These are phyloP conservation scores for Corticium candelabrum DNA, from an alignment of 37 sponge, comb jelly and placozoan species.

Conservation along the genomic window DNA sequence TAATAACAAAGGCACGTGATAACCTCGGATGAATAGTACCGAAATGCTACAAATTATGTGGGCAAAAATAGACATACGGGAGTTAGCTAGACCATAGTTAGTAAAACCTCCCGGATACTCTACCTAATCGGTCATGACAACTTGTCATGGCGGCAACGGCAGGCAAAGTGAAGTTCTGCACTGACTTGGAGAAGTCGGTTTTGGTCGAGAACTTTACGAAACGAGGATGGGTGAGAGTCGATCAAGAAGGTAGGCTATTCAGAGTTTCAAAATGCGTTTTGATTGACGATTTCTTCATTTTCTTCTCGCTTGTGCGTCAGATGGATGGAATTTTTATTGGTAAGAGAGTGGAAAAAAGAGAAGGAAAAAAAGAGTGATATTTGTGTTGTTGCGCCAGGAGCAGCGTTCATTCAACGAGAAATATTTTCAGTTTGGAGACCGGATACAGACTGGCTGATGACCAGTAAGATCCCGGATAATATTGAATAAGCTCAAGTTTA, in stretches of 20 bases:
- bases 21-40: too few species aligned
- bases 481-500: neutral
- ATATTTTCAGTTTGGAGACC: slow-evolving; percentile 81
- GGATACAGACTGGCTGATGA: slow-evolving; percentile 83
- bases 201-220: slow-evolving; percentile 81
- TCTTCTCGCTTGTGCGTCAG: too few species aligned
- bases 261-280: too few species aligned
- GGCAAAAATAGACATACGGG: too few species aligned
- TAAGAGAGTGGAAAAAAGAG: slow-evolving; percentile 12
- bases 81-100: too few species aligned
- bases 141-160: neutral
- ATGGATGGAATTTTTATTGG: slow-evolving; percentile 91
- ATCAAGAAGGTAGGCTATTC: neutral
- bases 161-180: slow-evolving; percentile 63
- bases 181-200: slow-evolving; percentile 84
- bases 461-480: slow-evolving; percentile 70
- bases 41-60: too few species aligned
- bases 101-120: too few species aligned
- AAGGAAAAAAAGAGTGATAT: neutral
- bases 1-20: too few species aligned
- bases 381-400: slow-evolving; percentile 30
- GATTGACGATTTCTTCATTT: too few species aligned
- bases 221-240: slow-evolving; percentile 76
- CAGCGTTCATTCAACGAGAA: slow-evolving; percentile 67
- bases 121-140: too few species aligned